Evolutionary conservation across 2,113 vertebrate species (phyloP), one percentile per base, ranked within the genome.

Genomic region (Boleophthalmus pectinirostris): DNA sequence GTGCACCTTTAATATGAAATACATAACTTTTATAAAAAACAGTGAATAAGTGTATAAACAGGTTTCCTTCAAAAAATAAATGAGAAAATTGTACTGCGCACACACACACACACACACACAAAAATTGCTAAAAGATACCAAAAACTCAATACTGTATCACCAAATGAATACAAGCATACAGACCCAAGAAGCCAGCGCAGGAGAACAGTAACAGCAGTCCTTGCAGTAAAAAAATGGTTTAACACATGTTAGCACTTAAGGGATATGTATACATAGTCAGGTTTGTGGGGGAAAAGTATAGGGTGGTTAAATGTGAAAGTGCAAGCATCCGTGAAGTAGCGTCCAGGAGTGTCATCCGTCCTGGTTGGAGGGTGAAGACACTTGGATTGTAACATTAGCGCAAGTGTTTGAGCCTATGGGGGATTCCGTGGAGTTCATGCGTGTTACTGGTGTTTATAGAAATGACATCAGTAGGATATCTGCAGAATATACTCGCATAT

Each of bases 201-300:
- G 76, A 81, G 79, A 83, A 81, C 66, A 84, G 74, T 74, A 76
- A 85, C 68, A 80, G 83, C 72, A 15, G 79, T 38, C 82, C 70
- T 86, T 73, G 69, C 70, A 24, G 45, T 89, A 84, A 85, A 90
- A 88, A 38, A 43, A 23, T 11, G n/a, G 5, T 38, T 14, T 4
- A 29, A 38, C 57, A 58, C 43, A 18, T 47, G 56, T 66, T 45
- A 43, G n/a, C 64, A 46, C 38, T 66, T 66, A 66, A 13, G n/a
- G 9, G 15, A 51, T 38, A 64, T 35, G 20, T 38, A 66, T 45
- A 66, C 38, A 13, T 45, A 23, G 33, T 35, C 29, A 29, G 3
- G 29, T 63, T 66, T 23, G n/a, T 46, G 21, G 11, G 35, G 20
- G n/a, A 45, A 13, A 66, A 29, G 29, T 29, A 15, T 12, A 21